Base-by-base conservation (phyloP, 2,113 vertebrate genomes). In the Bungarus multicinctus region DNA sequence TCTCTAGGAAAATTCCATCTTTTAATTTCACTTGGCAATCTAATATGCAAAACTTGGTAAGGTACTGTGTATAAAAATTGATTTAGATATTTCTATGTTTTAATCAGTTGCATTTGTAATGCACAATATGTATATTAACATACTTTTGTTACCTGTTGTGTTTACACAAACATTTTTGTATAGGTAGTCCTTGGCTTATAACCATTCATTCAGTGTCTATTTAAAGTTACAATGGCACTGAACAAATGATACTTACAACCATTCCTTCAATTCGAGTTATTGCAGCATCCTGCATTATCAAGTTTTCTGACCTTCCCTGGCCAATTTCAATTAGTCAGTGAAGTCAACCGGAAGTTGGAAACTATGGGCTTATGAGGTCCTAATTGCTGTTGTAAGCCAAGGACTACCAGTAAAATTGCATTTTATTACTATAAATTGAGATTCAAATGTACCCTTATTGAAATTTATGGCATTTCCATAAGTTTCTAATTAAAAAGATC, bases 1-100 rank as follows among this genome's bases (percentile, higher is more conserved):
- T 92, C 93, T 93, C 89, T 57, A 89, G 94, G 93, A 92, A 81
- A 90, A 25, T 23, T 54, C n/a, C n/a, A n/a, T 39, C 53, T 43
- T 81, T 90, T 90, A 90, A 74, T 74, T 69, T 69, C 27, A 90
- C 60, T 69, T 52, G 34, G n/a, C 45, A 34, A 39, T 25, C 60
- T 39, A 20, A 90, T 11, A 90, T 34, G 57, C 23, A 60, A n/a
- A 81, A 81, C 9, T 16, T 23, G 53, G n/a, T 43, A 39, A 50
- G 22, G 22, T 27, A 81, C 54, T 85, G 30, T 54, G 6, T 81
- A 52, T 90, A 69, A 69, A 50, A 74, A 90, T 27, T 7, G 9
- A 18, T 74, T 74, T 18, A 90, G 39, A 45, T 30, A 18, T 1
- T 60, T 60, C 11, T 89, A 81, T 50, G 20, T 90, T 23, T 64